Evolutionary conservation across 1,140 invertebrate genomes (phyloP).

Genomic region (Heliconius eleuchia): DNA sequence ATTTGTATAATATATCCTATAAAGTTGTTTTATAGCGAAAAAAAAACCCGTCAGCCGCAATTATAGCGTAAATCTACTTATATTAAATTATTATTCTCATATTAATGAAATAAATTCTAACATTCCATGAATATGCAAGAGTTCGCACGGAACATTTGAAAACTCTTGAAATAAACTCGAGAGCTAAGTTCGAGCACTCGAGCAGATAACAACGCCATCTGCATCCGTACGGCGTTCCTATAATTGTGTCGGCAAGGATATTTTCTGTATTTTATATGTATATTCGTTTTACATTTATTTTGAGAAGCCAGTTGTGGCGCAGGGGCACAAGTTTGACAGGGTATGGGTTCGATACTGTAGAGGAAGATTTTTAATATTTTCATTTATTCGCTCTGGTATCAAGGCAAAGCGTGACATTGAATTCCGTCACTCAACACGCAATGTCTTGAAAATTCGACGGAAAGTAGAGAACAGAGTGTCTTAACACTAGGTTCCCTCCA

Average conservation of each 20-base stretch:
- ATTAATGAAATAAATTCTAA: conserved; percentile 27
- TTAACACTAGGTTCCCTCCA: too few species aligned
- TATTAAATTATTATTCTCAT: not conserved
- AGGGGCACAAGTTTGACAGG: not conserved
- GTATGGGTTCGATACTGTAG: not conserved
- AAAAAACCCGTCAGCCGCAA: too few species aligned
- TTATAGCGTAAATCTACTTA: too few species aligned
- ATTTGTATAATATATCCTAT: too few species aligned
- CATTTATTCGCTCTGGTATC: too few species aligned
- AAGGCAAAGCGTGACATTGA: too few species aligned
- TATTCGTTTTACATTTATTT: conserved; percentile 9
- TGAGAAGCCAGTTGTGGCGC: too few species aligned
- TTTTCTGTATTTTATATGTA: conserved; percentile 12
- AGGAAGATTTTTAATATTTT: too few species aligned
- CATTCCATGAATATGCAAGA: conserved; percentile 32
- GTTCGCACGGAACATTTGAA: conserved; percentile 26
- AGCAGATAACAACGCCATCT: conserved; percentile 35
- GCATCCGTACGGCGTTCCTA: conserved; percentile 25
- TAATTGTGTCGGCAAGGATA: conserved; percentile 22
- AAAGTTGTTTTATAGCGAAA: fast-evolving
- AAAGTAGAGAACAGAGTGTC: too few species aligned
- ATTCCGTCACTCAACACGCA: too few species aligned
- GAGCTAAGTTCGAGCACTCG: conserved; percentile 27
- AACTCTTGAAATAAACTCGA: conserved; percentile 38
- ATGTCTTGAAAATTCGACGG: too few species aligned